Percentiles rank a stretch among this genome's conserved stretches.
Conservation (phyloP, 2,888 invertebrate species). For the Andrena praecox region DNA sequence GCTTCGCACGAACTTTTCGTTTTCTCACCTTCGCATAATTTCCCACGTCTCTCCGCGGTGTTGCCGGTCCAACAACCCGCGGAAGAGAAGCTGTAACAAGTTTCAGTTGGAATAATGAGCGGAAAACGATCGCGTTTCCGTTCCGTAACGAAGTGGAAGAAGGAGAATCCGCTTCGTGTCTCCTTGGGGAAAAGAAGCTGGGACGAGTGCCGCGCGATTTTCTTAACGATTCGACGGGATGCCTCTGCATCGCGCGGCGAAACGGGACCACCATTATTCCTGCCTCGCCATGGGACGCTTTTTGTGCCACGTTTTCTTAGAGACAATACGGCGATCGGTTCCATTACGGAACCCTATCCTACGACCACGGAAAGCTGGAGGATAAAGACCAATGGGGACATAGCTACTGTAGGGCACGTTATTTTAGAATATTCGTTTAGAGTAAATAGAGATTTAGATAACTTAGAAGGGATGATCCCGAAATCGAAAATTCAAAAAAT, state of each 20-base stretch:
- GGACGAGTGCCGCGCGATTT: background rate
- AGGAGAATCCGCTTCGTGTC: background rate
- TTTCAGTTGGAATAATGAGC: constrained; percentile 42
- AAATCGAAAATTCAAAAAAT: too few species aligned
- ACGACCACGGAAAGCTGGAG: background rate
- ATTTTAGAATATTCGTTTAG: too few species aligned
- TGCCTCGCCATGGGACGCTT: background rate
- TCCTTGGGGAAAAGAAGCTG: background rate
- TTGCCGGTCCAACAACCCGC: background rate
- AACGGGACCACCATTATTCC: background rate
- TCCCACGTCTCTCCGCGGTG: constrained; percentile 9
- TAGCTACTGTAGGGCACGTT: too few species aligned
- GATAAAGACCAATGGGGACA: too few species aligned
- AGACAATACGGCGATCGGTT: background rate
- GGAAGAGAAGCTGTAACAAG: background rate
- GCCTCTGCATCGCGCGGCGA: background rate
- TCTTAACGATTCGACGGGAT: constrained; percentile 8
- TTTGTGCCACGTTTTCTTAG: constrained; percentile 6
- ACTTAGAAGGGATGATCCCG: too few species aligned
- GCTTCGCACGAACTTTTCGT: background rate
- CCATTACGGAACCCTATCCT: background rate
- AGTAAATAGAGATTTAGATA: too few species aligned
- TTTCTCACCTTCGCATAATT: constrained; percentile 1
- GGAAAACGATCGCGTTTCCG: constrained; percentile 29
- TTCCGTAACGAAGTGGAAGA: constrained; percentile 24